Conservation (phyloP, 2,113 vertebrate species). For the Pelecanoides urinatrix region DNA sequence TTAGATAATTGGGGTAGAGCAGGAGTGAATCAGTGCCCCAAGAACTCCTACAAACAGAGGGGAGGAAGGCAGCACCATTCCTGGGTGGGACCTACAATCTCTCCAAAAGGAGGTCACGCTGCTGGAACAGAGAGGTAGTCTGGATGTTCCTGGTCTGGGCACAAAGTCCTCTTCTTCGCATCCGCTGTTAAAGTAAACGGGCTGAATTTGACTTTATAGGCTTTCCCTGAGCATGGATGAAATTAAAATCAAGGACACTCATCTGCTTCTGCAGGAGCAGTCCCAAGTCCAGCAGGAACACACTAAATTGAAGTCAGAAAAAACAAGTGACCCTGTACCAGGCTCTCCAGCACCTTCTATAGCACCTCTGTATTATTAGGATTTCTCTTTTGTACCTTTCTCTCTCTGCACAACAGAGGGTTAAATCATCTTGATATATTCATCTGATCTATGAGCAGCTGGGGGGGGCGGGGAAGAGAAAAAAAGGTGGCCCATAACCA, state of each 20-base stretch:
- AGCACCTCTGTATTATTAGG: background rate
- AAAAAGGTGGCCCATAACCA: background rate
- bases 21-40: background rate
- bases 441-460: constrained; percentile 7
- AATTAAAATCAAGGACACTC: background rate
- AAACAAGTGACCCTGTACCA: background rate
- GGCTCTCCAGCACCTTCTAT: background rate
- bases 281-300: background rate
- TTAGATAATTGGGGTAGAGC: too few relatives aligned
- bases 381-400: background rate
- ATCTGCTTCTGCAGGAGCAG: background rate
- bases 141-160: background rate
- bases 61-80: background rate
- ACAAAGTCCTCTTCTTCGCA: background rate
- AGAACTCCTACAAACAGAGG: background rate
- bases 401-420: background rate
- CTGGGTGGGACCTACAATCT: too few relatives aligned
- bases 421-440: constrained; percentile 7
- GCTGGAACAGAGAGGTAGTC: background rate
- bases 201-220: background rate
- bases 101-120: background rate
- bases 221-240: background rate
- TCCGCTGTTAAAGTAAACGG: background rate
- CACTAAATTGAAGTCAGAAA: background rate
- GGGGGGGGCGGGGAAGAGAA: background rate